phyloP scores from a whole-genome alignment of 2,888 invertebrate species.

The Plutella xylostella region DNA sequence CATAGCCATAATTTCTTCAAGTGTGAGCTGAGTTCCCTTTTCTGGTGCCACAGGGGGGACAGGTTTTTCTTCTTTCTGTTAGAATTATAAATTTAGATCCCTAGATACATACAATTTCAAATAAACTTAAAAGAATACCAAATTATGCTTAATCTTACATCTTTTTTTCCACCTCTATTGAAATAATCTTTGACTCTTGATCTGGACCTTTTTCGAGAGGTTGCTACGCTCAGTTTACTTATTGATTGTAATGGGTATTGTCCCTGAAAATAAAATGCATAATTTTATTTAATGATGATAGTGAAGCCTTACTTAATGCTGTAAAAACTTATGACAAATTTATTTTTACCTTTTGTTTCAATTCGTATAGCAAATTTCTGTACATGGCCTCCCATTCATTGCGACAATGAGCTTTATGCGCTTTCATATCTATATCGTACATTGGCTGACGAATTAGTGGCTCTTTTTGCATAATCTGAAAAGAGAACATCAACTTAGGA shows the following conservation, averaged over 20 bases:
- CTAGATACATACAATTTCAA: not conserved
- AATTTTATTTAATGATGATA: not conserved
- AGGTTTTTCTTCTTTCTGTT: not conserved
- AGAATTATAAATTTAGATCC: not conserved
- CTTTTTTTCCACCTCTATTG: not conserved
- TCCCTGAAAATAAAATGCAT: not conserved
- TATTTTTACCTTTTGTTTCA: no score
- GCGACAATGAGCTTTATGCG: constrained; percentile 39
- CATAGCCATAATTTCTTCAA: constrained; percentile 41
- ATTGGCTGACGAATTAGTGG: constrained; percentile 36
- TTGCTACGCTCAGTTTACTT: not conserved
- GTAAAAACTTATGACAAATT: no score
- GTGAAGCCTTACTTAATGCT: no score
- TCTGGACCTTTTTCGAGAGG: no score
- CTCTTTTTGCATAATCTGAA: constrained; percentile 42
- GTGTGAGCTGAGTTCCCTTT: constrained; percentile 29
- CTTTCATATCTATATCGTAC: constrained; percentile 45
- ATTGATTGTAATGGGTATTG: not conserved
- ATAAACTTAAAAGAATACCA: no score
- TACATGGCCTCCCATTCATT: no score
- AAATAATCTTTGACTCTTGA: not conserved
- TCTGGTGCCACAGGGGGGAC: constrained; percentile 39
- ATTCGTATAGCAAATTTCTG: no score
- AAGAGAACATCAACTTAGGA: not conserved
- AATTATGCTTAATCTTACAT: no score